Evolutionary conservation across 2,888 invertebrate genomes (phyloP).

Genomic region (Lasioglossum vierecki): DNA sequence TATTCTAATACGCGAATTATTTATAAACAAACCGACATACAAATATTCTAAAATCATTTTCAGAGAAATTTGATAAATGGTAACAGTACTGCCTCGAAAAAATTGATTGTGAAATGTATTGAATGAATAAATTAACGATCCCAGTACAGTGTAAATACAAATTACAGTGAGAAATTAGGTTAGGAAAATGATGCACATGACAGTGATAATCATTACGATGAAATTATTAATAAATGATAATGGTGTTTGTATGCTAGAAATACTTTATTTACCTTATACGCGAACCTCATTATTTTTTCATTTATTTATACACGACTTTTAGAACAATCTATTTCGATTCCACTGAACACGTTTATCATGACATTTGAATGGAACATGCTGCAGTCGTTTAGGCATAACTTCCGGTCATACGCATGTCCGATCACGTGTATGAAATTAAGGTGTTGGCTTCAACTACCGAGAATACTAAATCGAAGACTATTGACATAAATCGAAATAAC

Average conservation of each 20-base stretch:
- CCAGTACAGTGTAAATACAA: constrained; percentile 14
- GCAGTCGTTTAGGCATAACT: constrained; percentile 16
- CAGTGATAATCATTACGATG: neutral
- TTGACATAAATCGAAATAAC: neutral
- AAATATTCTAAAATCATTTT: neutral
- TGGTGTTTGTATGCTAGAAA: neutral
- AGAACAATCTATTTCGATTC: constrained; percentile 3
- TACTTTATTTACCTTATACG: constrained; percentile 84
- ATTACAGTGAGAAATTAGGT: constrained; percentile 44
- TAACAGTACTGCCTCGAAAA: neutral
- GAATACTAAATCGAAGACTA: neutral
- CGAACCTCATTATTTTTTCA: constrained; percentile 84
- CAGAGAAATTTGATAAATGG: constrained; percentile 17
- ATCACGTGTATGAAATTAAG: constrained; percentile 61
- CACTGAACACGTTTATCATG: constrained; percentile 47
- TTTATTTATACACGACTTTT: neutral
- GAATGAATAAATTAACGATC: constrained; percentile 7
- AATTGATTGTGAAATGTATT: neutral
- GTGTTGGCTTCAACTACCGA: constrained; percentile 44
- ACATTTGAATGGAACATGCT: constrained; percentile 45
- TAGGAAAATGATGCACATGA: constrained; percentile 26
- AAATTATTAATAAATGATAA: neutral
- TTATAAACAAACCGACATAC: neutral
- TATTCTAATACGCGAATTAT: neutral
- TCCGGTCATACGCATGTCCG: constrained; percentile 40